Percentiles rank a stretch among this genome's conserved stretches.
Conservation (phyloP, 2,113 vertebrate species). For the Mandrillus leucophaeus region DNA sequence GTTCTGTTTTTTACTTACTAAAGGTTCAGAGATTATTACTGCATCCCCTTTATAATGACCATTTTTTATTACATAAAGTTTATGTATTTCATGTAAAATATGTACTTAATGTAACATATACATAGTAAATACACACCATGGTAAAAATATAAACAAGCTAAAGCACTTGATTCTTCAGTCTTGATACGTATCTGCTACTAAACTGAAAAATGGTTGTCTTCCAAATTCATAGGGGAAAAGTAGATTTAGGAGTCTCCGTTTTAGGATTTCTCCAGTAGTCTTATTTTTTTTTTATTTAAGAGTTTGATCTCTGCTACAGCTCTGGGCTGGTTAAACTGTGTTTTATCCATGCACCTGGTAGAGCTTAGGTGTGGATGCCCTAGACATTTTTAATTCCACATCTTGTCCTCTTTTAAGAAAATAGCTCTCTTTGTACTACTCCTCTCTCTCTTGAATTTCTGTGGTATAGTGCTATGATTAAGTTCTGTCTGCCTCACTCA, state of each 20-base stretch:
- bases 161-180: background rate
- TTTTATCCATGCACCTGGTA: background rate
- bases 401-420: background rate
- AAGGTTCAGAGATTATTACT: background rate
- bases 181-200: background rate
- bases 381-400: background rate
- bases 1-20: background rate
- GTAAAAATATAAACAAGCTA: background rate
- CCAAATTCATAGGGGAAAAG: background rate
- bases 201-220: background rate
- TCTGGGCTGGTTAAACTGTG: background rate
- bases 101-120: background rate
- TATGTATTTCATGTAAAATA: background rate
- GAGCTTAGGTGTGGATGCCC: background rate
- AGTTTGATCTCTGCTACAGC: background rate
- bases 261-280: background rate
- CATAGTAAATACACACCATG: background rate
- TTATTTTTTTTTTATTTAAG: background rate
- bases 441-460: background rate
- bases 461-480: fast-evolving
- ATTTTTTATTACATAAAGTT: background rate
- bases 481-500: background rate
- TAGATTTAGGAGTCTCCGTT: background rate
- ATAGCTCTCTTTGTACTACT: background rate
- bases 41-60: background rate